A percentile compares a stretch with the other conserved stretches of the same genome.
Evolutionary conservation across 1,140 invertebrate genomes (phyloP).

Genomic region (Nasonia giraulti): DNA sequence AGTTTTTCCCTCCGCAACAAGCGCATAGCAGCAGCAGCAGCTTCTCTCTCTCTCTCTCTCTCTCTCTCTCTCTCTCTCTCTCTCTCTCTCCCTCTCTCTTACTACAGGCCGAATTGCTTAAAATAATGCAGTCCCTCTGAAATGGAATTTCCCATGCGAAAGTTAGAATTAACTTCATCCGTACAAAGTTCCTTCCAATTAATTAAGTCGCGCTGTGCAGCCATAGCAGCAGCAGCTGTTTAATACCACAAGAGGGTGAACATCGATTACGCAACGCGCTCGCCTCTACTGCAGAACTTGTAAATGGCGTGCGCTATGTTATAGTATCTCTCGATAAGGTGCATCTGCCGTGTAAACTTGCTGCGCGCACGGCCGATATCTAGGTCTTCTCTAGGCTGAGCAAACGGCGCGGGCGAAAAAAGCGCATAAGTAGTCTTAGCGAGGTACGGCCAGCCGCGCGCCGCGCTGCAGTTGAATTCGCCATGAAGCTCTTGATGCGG

Average conservation of each 20-base stretch:
- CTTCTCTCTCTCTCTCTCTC: no score
- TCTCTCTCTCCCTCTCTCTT: no score
- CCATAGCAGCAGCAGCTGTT: background rate
- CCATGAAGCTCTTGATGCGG: no score
- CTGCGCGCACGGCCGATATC: background rate
- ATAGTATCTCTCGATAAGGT: background rate
- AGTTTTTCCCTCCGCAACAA: background rate
- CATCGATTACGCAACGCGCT: constrained; percentile 23
- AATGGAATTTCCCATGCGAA: constrained; percentile 22
- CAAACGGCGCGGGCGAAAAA: background rate
- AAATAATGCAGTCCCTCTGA: constrained; percentile 18
- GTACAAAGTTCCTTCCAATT: constrained; percentile 42
- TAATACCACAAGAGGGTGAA: constrained; percentile 26
- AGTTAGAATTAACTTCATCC: constrained; percentile 40
- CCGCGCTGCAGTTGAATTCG: no score
- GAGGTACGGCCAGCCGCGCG: no score
- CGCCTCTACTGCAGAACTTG: constrained; percentile 1
- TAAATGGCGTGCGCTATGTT: background rate
- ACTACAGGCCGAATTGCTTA: background rate
- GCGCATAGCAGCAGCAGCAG: background rate
- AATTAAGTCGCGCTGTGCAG: constrained; percentile 29
- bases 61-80: no score
- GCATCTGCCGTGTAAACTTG: constrained; percentile 29
- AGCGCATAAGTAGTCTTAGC: no score
- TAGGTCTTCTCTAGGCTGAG: background rate